These are phyloP conservation scores for Oreonectes daqikongensis DNA, from an alignment of 2,797 vertebrate species.

Conservation along the genomic window DNA sequence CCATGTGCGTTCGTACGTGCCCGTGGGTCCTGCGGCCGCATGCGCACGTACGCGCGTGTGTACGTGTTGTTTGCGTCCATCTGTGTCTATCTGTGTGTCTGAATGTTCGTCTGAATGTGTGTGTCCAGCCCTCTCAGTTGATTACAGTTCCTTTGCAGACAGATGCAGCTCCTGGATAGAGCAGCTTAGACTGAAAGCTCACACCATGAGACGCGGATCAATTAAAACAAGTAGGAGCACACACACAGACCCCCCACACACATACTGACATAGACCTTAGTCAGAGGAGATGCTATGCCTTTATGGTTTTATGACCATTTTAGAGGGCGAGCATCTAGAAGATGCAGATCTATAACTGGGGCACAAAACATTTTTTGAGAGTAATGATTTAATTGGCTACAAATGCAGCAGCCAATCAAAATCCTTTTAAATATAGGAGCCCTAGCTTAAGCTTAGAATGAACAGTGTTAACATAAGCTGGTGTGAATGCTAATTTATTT, in stretches of 20 bases:
- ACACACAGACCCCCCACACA: constrained; percentile 83
- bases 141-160: constrained; percentile 99
- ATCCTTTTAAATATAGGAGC: too few relatives aligned
- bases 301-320: too few relatives aligned
- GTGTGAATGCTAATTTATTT: too few relatives aligned
- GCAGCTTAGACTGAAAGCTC: constrained; percentile 99
- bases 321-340: too few relatives aligned
- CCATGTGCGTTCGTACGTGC: constrained; percentile 14
- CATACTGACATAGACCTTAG: constrained; percentile 55
- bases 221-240: constrained; percentile 99
- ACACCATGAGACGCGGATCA: constrained; percentile 99
- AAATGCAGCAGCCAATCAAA: too few relatives aligned
- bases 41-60: constrained; percentile 38
- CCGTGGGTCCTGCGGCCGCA: constrained; percentile 9
- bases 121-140: constrained; percentile 93
- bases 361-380: too few relatives aligned
- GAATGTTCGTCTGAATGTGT: constrained; percentile 59
- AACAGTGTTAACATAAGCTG: too few relatives aligned
- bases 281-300: background rate
- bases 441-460: too few relatives aligned
- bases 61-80: constrained; percentile 22
- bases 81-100: constrained; percentile 24
- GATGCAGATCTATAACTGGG: background rate
- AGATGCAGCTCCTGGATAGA: constrained; percentile 99
- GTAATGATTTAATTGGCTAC: too few relatives aligned